Percentiles rank a stretch among this genome's conserved stretches.
Conservation (phyloP, 2,888 invertebrate species). For the Pyralis farinalis region DNA sequence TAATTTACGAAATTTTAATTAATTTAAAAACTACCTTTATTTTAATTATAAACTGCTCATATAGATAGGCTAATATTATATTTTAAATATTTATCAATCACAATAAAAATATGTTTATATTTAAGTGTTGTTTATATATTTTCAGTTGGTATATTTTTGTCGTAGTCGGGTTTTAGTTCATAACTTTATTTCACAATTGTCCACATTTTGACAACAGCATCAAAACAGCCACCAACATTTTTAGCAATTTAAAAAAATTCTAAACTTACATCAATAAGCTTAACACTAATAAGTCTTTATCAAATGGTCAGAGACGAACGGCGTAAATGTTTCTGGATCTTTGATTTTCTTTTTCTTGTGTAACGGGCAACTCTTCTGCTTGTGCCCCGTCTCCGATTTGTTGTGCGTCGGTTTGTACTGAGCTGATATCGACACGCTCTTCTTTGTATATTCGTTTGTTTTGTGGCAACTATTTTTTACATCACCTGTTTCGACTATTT, state of each 20-base stretch:
- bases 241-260: background rate
- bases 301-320: conserved; percentile 65
- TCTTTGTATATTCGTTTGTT: conserved; percentile 36
- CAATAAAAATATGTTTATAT: too few relatives aligned
- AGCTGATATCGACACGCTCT: conserved; percentile 54
- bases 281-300: conserved; percentile 68
- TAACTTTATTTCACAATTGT: too few relatives aligned
- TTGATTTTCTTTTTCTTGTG: conserved; percentile 65
- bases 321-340: conserved; percentile 44
- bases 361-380: conserved; percentile 61
- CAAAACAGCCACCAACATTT: background rate
- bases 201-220: too few relatives aligned
- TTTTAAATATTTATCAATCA: too few relatives aligned
- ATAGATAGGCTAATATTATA: too few relatives aligned
- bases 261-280: conserved; percentile 5
- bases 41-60: too few relatives aligned
- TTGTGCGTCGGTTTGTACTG: conserved; percentile 67
- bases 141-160: too few relatives aligned
- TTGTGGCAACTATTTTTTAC: conserved; percentile 52
- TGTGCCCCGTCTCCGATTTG: conserved; percentile 61
- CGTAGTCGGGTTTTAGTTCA: too few relatives aligned
- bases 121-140: too few relatives aligned
- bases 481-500: conserved; percentile 19
- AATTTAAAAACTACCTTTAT: too few relatives aligned
- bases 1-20: too few relatives aligned